Evolutionary conservation across 2,888 invertebrate species (phyloP).

Genomic region (Antheraea assamensis): DNA sequence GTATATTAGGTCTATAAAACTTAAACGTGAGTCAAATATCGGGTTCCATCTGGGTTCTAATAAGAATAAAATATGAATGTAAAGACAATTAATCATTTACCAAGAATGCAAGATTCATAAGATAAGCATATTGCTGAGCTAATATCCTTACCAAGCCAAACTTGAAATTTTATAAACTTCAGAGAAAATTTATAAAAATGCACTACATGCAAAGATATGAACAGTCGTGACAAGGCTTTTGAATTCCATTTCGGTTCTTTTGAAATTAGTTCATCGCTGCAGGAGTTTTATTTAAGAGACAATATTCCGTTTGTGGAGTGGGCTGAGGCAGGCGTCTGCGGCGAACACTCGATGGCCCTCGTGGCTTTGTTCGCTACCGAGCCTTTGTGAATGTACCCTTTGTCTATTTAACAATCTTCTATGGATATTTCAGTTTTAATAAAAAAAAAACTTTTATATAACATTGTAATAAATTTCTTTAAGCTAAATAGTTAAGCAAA

Average conservation of each 20-base stretch:
- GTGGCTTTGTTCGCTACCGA: constrained; percentile 27
- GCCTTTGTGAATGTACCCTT: constrained; percentile 35
- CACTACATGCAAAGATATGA: not conserved
- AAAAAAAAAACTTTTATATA: not conserved
- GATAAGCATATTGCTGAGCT: too few relatives aligned
- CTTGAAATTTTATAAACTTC: not conserved
- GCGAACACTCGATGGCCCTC: constrained; percentile 40
- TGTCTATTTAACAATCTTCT: constrained; percentile 31
- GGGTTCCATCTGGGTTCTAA: too few relatives aligned
- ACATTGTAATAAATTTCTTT: not conserved
- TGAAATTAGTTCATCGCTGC: constrained; percentile 7
- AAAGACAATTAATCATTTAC: too few relatives aligned
- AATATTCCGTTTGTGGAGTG: constrained; percentile 3
- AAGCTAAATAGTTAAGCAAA: too few relatives aligned
- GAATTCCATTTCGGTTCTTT: not conserved
- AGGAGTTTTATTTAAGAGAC: constrained; percentile 14
- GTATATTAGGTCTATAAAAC: too few relatives aligned
- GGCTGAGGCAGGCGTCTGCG: constrained; percentile 23
- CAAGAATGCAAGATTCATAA: too few relatives aligned
- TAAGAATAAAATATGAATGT: too few relatives aligned
- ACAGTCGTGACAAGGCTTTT: not conserved
- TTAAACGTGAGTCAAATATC: too few relatives aligned
- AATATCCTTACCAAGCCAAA: not conserved
- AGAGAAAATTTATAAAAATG: not conserved
- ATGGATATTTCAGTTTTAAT: constrained; percentile 9